phyloP scores from a whole-genome alignment of 2,888 invertebrate species.

The Dusona sp. region DNA sequence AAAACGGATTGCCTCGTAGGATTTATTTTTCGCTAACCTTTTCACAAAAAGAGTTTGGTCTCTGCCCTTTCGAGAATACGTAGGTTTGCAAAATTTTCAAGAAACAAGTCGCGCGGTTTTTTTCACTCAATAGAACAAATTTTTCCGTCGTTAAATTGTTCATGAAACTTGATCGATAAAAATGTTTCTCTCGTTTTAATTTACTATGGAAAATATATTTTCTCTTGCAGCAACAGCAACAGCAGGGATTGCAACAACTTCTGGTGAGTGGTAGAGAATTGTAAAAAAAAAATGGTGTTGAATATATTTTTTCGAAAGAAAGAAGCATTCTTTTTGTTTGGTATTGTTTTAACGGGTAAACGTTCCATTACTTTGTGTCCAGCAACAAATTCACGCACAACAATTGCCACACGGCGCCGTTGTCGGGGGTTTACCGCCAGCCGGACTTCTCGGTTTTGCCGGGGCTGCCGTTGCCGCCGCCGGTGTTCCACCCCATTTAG shows the following conservation, averaged over 20 bases:
- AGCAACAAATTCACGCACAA: conserved; percentile 97
- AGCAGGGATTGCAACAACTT: conserved; percentile 96
- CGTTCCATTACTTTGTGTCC: conserved; percentile 68
- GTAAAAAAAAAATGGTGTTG: neutral
- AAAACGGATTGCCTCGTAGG: too few relatives aligned
- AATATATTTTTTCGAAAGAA: neutral
- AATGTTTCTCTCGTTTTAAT: neutral
- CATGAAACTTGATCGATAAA: too few relatives aligned
- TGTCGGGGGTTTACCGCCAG: conserved; percentile 85
- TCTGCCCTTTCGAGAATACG: too few relatives aligned
- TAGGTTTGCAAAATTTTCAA: too few relatives aligned
- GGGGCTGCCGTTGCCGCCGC: conserved; percentile 85
- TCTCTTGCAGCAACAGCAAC: conserved; percentile 93
- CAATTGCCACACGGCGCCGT: conserved; percentile 90
- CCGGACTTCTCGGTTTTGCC: conserved; percentile 86
- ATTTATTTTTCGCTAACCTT: neutral
- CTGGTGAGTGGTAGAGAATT: conserved; percentile 89
- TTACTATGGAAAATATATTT: conserved; percentile 54
- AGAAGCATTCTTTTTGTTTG: neutral
- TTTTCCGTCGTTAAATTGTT: too few relatives aligned
- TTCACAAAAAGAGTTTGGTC: too few relatives aligned
- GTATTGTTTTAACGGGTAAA: too few relatives aligned
- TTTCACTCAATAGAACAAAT: too few relatives aligned
- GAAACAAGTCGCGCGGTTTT: too few relatives aligned
- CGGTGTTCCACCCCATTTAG: conserved; percentile 86